phyloP scores from a whole-genome alignment of 2,113 vertebrate genomes.

The Thunnus thynnus region DNA sequence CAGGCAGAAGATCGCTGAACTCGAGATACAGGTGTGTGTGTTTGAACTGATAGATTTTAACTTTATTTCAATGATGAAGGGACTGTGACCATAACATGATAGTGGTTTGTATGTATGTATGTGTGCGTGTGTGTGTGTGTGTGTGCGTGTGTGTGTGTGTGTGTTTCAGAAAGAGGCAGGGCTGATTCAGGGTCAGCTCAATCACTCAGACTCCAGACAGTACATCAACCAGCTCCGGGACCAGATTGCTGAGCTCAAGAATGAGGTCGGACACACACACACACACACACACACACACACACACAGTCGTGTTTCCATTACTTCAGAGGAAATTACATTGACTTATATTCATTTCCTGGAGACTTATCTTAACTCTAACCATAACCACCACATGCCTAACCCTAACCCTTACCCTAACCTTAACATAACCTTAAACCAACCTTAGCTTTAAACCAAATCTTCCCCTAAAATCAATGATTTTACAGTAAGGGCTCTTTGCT shows the following conservation, averaged over 20 bases:
- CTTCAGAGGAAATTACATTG: no score
- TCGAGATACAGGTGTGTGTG: constrained; percentile 92
- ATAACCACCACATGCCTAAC: no score
- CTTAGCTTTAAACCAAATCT: no score
- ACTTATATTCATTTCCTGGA: no score
- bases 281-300: no score
- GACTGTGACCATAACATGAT: neutral
- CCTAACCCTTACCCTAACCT: no score
- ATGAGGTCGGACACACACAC: constrained; percentile 84
- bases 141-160: constrained; percentile 30
- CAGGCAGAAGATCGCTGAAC: constrained; percentile 91
- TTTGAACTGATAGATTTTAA: constrained; percentile 11
- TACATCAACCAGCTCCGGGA: constrained; percentile 93
- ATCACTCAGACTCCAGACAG: constrained; percentile 95
- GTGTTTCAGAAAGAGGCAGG: constrained; percentile 91
- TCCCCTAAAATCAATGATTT: no score
- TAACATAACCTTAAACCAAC: no score
- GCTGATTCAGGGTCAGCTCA: constrained; percentile 93
- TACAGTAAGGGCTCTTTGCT: no score
- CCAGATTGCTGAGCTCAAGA: constrained; percentile 94
- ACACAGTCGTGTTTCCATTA: no score
- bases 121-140: constrained; percentile 31
- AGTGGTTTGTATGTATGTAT: neutral
- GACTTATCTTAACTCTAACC: no score
- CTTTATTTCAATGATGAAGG: neutral